Base-by-base conservation (phyloP, 2,888 invertebrate species). In the Acleris emargana region DNA sequence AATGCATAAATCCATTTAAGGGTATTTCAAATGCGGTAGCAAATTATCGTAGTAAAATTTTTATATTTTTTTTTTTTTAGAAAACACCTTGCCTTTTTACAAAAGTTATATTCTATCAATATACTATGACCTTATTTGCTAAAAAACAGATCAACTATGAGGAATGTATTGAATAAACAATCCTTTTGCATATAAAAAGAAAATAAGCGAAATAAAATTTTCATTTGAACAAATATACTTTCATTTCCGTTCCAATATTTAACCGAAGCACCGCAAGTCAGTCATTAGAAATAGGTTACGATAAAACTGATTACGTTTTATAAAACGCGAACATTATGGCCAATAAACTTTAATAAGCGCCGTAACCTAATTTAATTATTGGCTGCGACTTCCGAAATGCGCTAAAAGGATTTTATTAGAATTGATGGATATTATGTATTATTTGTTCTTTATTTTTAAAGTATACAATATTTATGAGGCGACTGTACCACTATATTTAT, bases 301-400 rank as follows among this genome's bases (percentile, higher is more conserved):
- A 47, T 66, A 52, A 66, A 66, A 61, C 38, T 52, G 50, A 66
- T 61, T 61, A 66, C 66, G 18, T 51, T 59, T 66, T 52, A 51
- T 43, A 57, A 47, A 66, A 61, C 66, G 45, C 64, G 32, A 61
- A 47, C 66, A 66, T 61, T 66, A 66, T 51, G 28, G 25, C 17
- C 38, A 61, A 57, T 66, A 66, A 66, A 66, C 45, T 57, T 61
- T 66, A 60, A 66, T 66, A 66, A 61, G 55, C 55, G 61, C 52
- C 55, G 47, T 66, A 61, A 66, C 66, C 66, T 57, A 61, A 61
- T 66, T 66, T 61, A 38, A 57, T 54, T 57, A 61, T 61, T 57
- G 51, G 55, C 43, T 55, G 20, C 52, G 57, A 57, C 57, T 25
- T 57, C 61, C 20, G 50, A 51, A 51, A 57, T 66, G 51, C 51